phyloP scores from a whole-genome alignment of 2,888 invertebrate genomes.

The Ornithoptera alexandrae region DNA sequence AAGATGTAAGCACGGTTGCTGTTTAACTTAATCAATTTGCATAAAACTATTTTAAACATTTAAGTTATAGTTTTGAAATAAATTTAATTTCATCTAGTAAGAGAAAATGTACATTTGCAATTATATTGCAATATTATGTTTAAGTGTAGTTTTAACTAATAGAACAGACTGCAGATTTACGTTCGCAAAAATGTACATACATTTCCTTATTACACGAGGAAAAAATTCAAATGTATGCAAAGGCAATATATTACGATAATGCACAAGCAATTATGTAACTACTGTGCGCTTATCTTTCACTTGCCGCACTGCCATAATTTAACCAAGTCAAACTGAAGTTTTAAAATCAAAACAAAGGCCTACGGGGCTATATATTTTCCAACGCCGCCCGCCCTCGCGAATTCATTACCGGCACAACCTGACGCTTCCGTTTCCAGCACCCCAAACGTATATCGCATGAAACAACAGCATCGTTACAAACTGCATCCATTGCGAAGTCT shows the following conservation, averaged over 20 bases:
- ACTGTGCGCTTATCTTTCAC: constrained; percentile 22
- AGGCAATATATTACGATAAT: constrained; percentile 18
- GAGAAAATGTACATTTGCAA: no score
- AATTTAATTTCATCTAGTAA: no score
- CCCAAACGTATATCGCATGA: constrained; percentile 32
- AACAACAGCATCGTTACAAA: background rate
- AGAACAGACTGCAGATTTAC: background rate
- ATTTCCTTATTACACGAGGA: background rate
- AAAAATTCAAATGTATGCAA: constrained; percentile 6
- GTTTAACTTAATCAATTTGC: no score
- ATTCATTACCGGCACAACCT: constrained; percentile 75
- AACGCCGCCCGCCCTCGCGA: constrained; percentile 71
- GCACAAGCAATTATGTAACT: constrained; percentile 20
- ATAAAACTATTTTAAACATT: no score
- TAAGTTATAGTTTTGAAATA: no score
- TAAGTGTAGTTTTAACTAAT: no score
- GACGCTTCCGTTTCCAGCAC: constrained; percentile 73
- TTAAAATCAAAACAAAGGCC: constrained; percentile 68
- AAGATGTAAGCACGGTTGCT: no score
- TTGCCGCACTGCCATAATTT: constrained; percentile 30
- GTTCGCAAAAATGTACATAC: background rate
- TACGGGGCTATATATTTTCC: constrained; percentile 65
- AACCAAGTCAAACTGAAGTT: constrained; percentile 57
- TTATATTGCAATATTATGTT: background rate
- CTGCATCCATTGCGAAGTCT: constrained; percentile 41